These are phyloP conservation scores for Drosophila pegasa DNA, from an alignment of 2,888 invertebrate species.

Conservation along the genomic window DNA sequence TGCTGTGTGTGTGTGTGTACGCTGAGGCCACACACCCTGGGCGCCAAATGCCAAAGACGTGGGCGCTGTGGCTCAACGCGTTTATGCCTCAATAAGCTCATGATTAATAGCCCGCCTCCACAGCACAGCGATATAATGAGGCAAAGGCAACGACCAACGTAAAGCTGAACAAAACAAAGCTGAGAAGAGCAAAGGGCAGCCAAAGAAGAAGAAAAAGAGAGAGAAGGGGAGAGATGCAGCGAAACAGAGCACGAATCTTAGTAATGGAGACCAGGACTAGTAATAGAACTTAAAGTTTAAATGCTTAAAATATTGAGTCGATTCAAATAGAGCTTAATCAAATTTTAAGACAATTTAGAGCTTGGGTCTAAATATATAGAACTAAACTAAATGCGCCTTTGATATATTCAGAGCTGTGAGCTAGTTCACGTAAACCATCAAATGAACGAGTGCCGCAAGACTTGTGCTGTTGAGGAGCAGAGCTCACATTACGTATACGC, in stretches of 20 bases:
- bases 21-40: slow-evolving; percentile 28
- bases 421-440: slow-evolving; percentile 2
- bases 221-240: background rate
- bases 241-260: background rate
- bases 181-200: slow-evolving; percentile 5
- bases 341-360: background rate
- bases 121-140: slow-evolving; percentile 66
- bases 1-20: background rate
- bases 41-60: slow-evolving; percentile 53
- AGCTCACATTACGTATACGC: slow-evolving; percentile 56
- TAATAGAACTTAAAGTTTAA: slow-evolving; percentile 12
- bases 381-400: background rate
- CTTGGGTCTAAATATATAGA: background rate
- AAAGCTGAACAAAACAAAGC: slow-evolving; percentile 29
- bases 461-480: slow-evolving; percentile 18
- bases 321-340: background rate
- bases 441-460: slow-evolving; percentile 15
- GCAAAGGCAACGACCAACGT: slow-evolving; percentile 62
- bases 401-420: background rate
- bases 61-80: slow-evolving; percentile 72
- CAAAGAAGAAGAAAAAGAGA: background rate
- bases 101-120: slow-evolving; percentile 79
- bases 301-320: background rate
- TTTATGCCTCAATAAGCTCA: slow-evolving; percentile 83
- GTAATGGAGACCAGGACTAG: slow-evolving; percentile 2